These are phyloP conservation scores for Lithobates pipiens DNA, from an alignment of 2,797 vertebrate genomes.

Conservation along the genomic window DNA sequence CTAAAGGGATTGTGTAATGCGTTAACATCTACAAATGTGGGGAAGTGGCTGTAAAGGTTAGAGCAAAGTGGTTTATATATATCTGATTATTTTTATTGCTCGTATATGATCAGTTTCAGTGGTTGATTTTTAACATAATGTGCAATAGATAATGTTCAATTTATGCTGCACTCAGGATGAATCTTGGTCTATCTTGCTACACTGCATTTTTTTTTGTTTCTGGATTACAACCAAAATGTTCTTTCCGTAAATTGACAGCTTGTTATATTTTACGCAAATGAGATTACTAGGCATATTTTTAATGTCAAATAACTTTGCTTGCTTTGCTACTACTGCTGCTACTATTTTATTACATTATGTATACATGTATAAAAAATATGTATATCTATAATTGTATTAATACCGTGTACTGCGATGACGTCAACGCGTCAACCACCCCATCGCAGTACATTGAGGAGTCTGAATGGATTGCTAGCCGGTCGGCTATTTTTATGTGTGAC, in stretches of 20 bases:
- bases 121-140: conserved; percentile 35
- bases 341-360: background rate
- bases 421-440: no score
- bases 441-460: no score
- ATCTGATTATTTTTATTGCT: background rate
- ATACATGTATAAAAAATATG: no score
- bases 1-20: background rate
- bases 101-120: background rate
- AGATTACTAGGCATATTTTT: conserved; percentile 4
- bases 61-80: background rate
- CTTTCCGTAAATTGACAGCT: conserved; percentile 7
- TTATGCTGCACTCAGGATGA: conserved; percentile 19
- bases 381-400: no score
- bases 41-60: background rate
- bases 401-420: no score
- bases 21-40: background rate
- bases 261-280: background rate
- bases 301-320: background rate
- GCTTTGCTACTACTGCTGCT: background rate
- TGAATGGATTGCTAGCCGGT: no score
- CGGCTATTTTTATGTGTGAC: no score
- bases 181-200: conserved; percentile 4
- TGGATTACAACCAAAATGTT: conserved; percentile 6
- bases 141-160: conserved; percentile 29
- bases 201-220: conserved; percentile 9